phyloP scores from a whole-genome alignment of 2,797 vertebrate genomes.

The Psittacula echo region DNA sequence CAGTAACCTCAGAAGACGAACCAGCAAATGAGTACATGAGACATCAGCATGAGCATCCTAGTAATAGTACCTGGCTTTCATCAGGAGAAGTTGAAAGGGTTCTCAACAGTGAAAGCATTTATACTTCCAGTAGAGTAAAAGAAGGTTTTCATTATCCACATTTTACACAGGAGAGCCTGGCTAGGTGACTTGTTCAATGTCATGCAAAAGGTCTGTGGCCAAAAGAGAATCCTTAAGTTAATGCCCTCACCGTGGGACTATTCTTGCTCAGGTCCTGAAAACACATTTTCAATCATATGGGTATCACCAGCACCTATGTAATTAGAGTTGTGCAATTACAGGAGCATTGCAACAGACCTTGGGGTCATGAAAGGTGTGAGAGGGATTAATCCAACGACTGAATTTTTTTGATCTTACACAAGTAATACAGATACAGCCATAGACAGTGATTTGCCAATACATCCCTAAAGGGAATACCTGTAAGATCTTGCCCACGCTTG shows the following conservation, averaged over 20 bases:
- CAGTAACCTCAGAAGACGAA: conserved; percentile 15
- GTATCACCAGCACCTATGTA: conserved; percentile 32
- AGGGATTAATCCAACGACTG: neutral
- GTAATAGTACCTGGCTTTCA: conserved; percentile 41
- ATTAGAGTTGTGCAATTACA: conserved; percentile 43
- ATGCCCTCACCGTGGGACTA: neutral
- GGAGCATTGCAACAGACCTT: conserved; percentile 32
- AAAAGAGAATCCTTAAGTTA: neutral
- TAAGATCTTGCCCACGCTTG: conserved; percentile 28
- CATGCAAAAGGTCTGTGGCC: neutral
- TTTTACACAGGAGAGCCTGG: neutral
- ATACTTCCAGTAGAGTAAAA: conserved; percentile 3
- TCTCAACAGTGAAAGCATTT: conserved; percentile 21
- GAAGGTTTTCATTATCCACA: neutral
- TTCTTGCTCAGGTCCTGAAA: neutral
- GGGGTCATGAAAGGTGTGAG: conserved; percentile 40
- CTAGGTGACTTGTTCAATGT: neutral
- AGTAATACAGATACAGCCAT: neutral
- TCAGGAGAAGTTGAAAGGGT: conserved; percentile 23
- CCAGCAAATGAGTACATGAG: conserved; percentile 30
- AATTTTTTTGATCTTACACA: neutral
- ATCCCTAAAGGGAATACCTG: conserved; percentile 6
- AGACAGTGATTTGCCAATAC: conserved; percentile 24
- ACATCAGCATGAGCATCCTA: conserved; percentile 25
- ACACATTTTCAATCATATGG: neutral